Evolutionary conservation across 2,797 vertebrate species (phyloP), one percentile per base, ranked within the genome.

Genomic region (Chaetodon trifasciatus): DNA sequence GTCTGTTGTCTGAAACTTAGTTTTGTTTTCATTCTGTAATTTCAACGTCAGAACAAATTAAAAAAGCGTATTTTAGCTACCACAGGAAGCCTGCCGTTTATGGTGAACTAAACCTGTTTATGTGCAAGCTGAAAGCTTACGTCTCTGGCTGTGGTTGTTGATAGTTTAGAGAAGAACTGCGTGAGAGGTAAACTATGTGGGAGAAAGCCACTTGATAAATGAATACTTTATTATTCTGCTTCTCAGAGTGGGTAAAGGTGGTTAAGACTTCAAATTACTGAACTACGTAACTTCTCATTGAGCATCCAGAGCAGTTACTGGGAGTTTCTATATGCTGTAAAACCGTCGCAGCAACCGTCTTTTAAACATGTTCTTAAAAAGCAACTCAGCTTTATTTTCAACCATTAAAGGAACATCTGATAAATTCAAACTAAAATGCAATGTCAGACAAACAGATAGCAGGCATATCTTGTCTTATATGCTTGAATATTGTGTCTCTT

Each of bases 151-250:
- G 58, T 78, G 28, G 35, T 40, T 78, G 82, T 74, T 78, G 58
- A 78, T 15, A 50, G 65, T 83, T 91, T 81, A 84, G 28, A 82
- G 37, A 74, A 56, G 55, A 82, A 35, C 13, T 28, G 62, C 74
- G 13, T 13, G 35, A 63, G 52, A 86, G 5, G 55, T 79, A 87
- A 92, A 86, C 77, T 67, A 11, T 42, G 61, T 71, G 55, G 61
- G 53, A 73, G 57, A 37, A 70, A n/a, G 8, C 37, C 32, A 50
- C 47, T 46, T 58, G 7, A 69, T 40, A 3, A 73, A 65, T 74
- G 16, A 74, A 67, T 75, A 58, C 75, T 65, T 42, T 8, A 74
- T 73, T 32, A 37, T 73, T 46, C 10, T 23, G 42, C 6, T 4
- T 0, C 1, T 1, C 23, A n/a, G n/a, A 23, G 52, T 39, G 24